Evolutionary conservation across 2,888 invertebrate genomes (phyloP), one percentile per base, ranked within the genome.

Genomic region (Erannis defoliaria): DNA sequence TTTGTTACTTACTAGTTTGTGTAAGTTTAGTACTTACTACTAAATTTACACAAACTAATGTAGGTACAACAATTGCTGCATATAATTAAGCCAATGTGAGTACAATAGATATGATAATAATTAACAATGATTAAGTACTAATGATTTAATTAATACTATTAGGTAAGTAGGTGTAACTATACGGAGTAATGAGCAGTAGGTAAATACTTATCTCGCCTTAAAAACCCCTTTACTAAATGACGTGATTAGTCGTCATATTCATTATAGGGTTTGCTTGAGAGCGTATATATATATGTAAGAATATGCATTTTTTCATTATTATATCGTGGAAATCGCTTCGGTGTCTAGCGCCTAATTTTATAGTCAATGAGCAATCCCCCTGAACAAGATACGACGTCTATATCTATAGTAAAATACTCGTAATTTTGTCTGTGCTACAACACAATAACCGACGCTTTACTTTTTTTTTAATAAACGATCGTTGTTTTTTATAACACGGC

Each of bases 401-500:
- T n/a, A n/a, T n/a, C n/a, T n/a, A n/a, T n/a, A n/a, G n/a, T n/a
- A n/a, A n/a, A n/a, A n/a, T n/a, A n/a, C n/a, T n/a, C n/a, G n/a
- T n/a, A 19, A 42, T 42, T 38, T 9, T n/a, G 5, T 19, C 40
- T 1, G n/a, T 12, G 19, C 12, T 21, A 3, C 6, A 1, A 21
- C 3, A n/a, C 1, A 21, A 38, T 0, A 18, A 2, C n/a, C 12
- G 19, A 10, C n/a, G n/a, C 6, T n/a, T 9, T 0, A 10, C 5
- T 35, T 4, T 10, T 46, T 38, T 19, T 57, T 35, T 43, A 4
- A 50, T 35, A 37, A 33, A 14, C 40, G 21, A 35, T 40, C 50
- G 29, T 19, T 18, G 8, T 14, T 38, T 62, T 57, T 62, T 51
- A 50, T 40, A 56, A 54, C n/a, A 40, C 55, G 64, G 64, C 55